These are phyloP conservation scores for Crax fasciolata DNA, from an alignment of 2,797 vertebrate genomes.

Conservation along the genomic window DNA sequence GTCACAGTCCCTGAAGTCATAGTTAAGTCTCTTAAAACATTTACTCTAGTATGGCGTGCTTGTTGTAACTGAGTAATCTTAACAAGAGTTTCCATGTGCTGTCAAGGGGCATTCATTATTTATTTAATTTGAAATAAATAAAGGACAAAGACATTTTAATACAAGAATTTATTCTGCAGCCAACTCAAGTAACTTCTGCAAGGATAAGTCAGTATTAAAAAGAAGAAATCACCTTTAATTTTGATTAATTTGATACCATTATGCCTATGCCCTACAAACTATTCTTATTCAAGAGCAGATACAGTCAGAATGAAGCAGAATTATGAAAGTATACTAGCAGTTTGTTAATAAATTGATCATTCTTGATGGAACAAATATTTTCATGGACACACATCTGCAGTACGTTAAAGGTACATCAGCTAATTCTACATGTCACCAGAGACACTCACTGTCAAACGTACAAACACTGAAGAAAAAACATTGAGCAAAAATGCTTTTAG, in stretches of 20 bases:
- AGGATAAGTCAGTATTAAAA: conserved; percentile 65
- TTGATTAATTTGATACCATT: conserved; percentile 76
- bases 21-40: conserved; percentile 15
- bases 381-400: not conserved
- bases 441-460: not conserved
- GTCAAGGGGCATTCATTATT: not conserved
- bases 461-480: not conserved
- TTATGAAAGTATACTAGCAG: conserved; percentile 39
- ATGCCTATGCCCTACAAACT: conserved; percentile 66
- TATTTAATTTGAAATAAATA: too few relatives aligned
- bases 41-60: not conserved
- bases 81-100: fast-evolving
- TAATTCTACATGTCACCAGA: not conserved
- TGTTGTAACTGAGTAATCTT: not conserved
- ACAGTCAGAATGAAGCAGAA: conserved; percentile 34
- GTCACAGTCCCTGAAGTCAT: not conserved
- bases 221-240: conserved; percentile 61
- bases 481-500: not conserved
- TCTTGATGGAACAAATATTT: conserved; percentile 41
- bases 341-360: not conserved
- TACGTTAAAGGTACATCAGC: not conserved
- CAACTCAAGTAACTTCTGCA: conserved; percentile 17
- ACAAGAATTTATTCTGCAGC: conserved; percentile 15
- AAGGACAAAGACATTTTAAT: not conserved
- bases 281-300: conserved; percentile 68